phyloP scores from a whole-genome alignment of 2,113 vertebrate species.

The Mesocricetus auratus region DNA sequence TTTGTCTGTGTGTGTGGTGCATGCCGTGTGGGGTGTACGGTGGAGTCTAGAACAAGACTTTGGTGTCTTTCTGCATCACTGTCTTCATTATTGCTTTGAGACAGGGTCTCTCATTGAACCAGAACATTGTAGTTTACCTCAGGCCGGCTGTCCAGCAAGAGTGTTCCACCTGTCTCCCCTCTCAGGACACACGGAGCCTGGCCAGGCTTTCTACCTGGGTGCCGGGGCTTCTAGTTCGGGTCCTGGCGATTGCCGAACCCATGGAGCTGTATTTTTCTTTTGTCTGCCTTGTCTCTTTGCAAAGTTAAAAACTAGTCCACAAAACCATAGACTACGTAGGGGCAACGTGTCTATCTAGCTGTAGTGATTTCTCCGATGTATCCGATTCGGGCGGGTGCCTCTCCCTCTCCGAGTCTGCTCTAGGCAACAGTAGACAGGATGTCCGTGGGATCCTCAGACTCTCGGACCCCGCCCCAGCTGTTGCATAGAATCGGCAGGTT shows the following conservation, averaged over 20 bases:
- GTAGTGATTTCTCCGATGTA: not conserved
- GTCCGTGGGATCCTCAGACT: not conserved
- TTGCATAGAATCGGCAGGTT: not conserved
- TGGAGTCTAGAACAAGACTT: no score
- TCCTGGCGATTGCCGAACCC: not conserved
- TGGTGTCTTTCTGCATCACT: not conserved
- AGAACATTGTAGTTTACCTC: no score
- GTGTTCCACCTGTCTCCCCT: not conserved
- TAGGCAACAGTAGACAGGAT: not conserved
- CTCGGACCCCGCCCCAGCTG: rapidly evolving
- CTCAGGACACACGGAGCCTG: not conserved
- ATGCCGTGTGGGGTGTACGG: not conserved
- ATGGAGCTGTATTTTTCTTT: not conserved
- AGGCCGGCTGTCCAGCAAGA: not conserved
- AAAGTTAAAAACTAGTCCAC: not conserved
- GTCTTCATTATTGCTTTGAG: not conserved
- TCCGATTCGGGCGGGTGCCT: not conserved
- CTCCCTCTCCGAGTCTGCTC: not conserved
- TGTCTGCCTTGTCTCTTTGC: not conserved
- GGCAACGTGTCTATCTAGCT: not conserved
- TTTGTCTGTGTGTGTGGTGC: not conserved
- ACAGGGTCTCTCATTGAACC: not conserved
- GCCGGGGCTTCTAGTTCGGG: not conserved
- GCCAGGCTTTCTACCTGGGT: not conserved
- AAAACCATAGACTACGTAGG: not conserved